Evolutionary conservation across 2,113 vertebrate genomes (phyloP), one percentile per base, ranked within the genome.

Genomic region (Alces alces): DNA sequence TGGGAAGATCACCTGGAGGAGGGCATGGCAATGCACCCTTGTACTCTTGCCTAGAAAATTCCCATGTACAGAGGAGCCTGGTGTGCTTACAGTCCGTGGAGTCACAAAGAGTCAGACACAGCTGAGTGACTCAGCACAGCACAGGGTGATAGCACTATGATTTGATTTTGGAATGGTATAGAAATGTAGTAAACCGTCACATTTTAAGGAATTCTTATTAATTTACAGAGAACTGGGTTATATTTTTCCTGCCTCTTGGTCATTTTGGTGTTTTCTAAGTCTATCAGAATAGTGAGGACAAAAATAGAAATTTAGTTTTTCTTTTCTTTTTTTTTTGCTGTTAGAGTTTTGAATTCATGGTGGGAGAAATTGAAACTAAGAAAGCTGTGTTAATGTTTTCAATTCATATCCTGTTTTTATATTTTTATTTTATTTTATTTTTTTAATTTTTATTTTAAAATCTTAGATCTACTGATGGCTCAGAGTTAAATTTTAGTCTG

Each of bases 311-410:
- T 90, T 84, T 54, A 23, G 17, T 70, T 58, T 82, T 47, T 83
- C 27, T 89, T 45, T 17, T n/a, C 25, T 86, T 39, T 36, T 2
- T 70, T 33, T 23, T 50, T 39, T 45, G 27, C 66, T 58, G 11
- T 60, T 92, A 30, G 70, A 79, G 6, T 92, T 93, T 89, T 92
- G 76, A 85, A 57, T 96, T 95, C 70, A 15, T 91, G 60, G 47
- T 92, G 15, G 55, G 85, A 91, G 39, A 96, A 95, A 92, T 16
- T 83, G 43, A 89, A 89, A 89, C 54, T 93, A 78, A 86, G 47
- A 61, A 80, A 52, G 3, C 17, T 89, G 1, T 91, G 5, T 80
- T 93, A 85, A 54, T 91, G 10, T 73, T 97, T 93, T 82, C 54
- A 97, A 2, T 61, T 93, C 33, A 85, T 89, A 58, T 66, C 14